Evolutionary conservation across 1,140 invertebrate genomes (phyloP).

Genomic region (Harlomillsia oculata): DNA sequence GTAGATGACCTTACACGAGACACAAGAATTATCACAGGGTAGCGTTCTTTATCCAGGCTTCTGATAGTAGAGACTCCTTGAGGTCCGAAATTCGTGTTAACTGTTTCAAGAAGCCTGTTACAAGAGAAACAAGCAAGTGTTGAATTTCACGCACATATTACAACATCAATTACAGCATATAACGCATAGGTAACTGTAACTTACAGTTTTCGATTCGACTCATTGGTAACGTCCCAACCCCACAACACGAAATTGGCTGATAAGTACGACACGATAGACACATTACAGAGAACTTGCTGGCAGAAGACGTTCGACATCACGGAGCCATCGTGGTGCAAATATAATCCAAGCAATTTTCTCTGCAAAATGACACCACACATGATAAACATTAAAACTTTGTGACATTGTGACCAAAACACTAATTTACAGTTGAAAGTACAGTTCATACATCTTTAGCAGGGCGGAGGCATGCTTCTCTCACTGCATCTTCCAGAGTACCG

Average conservation of each 20-base stretch:
- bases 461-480: constrained; percentile 73
- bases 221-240: constrained; percentile 88
- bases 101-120: constrained; percentile 56
- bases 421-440: constrained; percentile 4
- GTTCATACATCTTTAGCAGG: constrained; percentile 73
- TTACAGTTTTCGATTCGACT: constrained; percentile 71
- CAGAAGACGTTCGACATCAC: constrained; percentile 93
- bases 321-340: constrained; percentile 87
- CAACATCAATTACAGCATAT: constrained; percentile 19
- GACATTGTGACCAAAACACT: constrained; percentile 2
- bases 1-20: constrained; percentile 74
- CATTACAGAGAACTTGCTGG: constrained; percentile 80
- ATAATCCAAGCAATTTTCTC: constrained; percentile 82
- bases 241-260: constrained; percentile 81
- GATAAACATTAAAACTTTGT: constrained; percentile 6
- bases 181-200: constrained; percentile 29
- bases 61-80: constrained; percentile 58
- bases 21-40: constrained; percentile 79
- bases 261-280: constrained; percentile 76
- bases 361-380: constrained; percentile 50
- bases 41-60: constrained; percentile 69
- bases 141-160: not conserved
- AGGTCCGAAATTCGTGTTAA: constrained; percentile 55
- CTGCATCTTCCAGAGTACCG: constrained; percentile 76
- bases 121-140: constrained; percentile 2